A percentile compares a stretch with the other conserved stretches of the same genome.
These are phyloP conservation scores for Macrosteles quadrilineatus DNA, from an alignment of 1,140 invertebrate genomes.

Conservation along the genomic window DNA sequence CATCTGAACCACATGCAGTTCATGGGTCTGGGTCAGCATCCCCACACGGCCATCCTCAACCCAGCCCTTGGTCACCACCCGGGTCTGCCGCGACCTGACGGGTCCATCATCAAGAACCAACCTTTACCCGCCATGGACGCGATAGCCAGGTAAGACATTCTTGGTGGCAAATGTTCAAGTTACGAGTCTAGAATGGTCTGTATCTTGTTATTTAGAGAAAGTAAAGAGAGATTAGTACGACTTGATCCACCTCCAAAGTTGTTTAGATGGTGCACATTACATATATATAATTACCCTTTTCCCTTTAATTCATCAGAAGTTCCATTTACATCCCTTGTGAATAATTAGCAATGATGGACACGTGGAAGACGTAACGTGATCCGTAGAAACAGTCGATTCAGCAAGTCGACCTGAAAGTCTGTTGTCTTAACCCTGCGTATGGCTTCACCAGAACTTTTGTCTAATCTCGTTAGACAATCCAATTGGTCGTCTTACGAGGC, in stretches of 20 bases:
- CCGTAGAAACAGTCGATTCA: background rate
- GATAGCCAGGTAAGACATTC: slow-evolving; percentile 68
- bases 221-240: no score
- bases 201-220: no score
- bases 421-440: slow-evolving; percentile 13
- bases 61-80: slow-evolving; percentile 77
- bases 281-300: no score
- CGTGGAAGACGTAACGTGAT: no score
- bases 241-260: no score
- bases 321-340: no score
- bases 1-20: slow-evolving; percentile 87
- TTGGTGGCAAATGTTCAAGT: no score
- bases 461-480: slow-evolving; percentile 22
- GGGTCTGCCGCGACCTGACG: slow-evolving; percentile 69
- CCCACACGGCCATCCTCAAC: slow-evolving; percentile 77
- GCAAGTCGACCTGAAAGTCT: background rate
- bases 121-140: slow-evolving; percentile 81
- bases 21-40: slow-evolving; percentile 73
- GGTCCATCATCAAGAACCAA: slow-evolving; percentile 69
- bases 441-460: slow-evolving; percentile 23
- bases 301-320: no score
- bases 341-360: no score
- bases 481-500: slow-evolving; percentile 17
- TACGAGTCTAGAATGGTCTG: no score
- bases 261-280: no score